Percentiles rank a stretch among this genome's conserved stretches.
Evolutionary conservation across 2,113 vertebrate species (phyloP).

Genomic region (Eurypyga helias): DNA sequence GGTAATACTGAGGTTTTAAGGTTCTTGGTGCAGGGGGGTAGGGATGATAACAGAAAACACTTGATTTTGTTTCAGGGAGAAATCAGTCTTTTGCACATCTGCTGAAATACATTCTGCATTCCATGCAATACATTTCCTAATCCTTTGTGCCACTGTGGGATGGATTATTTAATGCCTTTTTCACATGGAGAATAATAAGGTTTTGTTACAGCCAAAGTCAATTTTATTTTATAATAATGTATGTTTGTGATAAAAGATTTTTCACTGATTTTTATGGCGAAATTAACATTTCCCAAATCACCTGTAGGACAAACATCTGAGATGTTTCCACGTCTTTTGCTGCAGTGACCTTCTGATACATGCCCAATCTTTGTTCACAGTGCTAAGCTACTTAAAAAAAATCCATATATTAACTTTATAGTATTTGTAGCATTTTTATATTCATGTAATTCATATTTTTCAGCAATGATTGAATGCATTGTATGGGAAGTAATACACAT

Average conservation of each 20-base stretch:
- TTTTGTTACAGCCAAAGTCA: neutral
- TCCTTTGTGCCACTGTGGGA: conserved; percentile 62
- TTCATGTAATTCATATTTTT: neutral
- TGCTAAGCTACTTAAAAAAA: neutral
- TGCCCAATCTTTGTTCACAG: neutral
- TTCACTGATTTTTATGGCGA: neutral
- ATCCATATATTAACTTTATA: neutral
- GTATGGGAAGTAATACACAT: neutral
- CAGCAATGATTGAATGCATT: neutral
- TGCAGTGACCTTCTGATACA: neutral
- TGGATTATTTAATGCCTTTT: conserved; percentile 68
- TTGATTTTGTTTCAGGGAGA: neutral
- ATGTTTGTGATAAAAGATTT: neutral
- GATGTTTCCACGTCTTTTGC: neutral
- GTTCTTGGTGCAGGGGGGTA: neutral
- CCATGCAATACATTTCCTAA: neutral
- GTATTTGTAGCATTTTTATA: neutral
- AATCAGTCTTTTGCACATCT: conserved; percentile 9
- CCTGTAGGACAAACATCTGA: neutral
- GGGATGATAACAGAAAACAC: neutral
- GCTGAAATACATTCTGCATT: neutral
- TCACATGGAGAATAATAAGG: conserved; percentile 4
- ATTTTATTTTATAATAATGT: conserved; percentile 8
- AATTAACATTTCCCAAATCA: neutral
- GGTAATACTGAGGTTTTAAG: conserved; percentile 27